phyloP scores from a whole-genome alignment of 2,113 vertebrate species.

The Antechinus stuartii region DNA sequence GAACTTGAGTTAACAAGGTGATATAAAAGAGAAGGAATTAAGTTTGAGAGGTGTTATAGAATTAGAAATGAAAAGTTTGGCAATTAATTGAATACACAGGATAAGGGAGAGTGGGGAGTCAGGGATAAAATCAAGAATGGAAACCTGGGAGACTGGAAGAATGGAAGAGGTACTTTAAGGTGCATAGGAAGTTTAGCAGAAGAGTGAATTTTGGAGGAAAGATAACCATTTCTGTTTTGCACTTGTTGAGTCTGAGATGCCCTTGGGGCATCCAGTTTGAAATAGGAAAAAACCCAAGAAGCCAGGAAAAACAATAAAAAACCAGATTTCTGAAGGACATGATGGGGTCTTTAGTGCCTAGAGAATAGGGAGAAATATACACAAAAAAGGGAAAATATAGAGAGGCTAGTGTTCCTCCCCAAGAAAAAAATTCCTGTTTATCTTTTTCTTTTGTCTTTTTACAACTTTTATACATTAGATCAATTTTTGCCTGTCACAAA shows the following conservation, averaged over 20 bases:
- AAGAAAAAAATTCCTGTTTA: background rate
- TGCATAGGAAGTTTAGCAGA: background rate
- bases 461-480: background rate
- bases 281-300: background rate
- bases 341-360: background rate
- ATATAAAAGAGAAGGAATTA: background rate
- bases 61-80: background rate
- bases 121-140: background rate
- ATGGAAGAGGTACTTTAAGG: background rate
- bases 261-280: background rate
- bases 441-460: background rate
- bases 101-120: background rate
- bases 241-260: background rate
- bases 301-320: background rate
- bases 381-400: background rate
- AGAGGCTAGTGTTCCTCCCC: background rate
- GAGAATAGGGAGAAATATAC: background rate
- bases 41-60: background rate
- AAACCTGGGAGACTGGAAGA: background rate
- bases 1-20: background rate
- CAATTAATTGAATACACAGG: background rate
- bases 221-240: background rate
- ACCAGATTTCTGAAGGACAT: background rate
- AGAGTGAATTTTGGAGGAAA: background rate
- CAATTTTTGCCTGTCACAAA: no score